phyloP scores from a whole-genome alignment of 92 coral and sea anemone species.

The Palythoa grandiflora region DNA sequence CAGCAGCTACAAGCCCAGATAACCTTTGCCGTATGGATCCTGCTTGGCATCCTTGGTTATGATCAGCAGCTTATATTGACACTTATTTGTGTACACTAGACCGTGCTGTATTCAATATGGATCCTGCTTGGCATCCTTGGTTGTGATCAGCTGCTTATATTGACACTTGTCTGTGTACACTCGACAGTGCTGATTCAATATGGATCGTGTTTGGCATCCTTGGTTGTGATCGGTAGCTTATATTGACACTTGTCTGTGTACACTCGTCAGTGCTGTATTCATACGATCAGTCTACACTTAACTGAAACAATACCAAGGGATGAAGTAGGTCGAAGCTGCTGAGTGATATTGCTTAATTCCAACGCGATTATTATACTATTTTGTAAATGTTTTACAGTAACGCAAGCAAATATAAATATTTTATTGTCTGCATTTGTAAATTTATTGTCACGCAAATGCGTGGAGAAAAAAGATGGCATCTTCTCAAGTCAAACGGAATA shows the following conservation, averaged over 20 bases:
- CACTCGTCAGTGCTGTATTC: too few species aligned
- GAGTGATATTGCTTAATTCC: neutral
- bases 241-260: neutral
- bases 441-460: neutral
- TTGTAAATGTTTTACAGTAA: neutral
- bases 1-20: too few species aligned
- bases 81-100: too few species aligned
- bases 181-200: too few species aligned
- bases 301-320: too few species aligned
- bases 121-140: too few species aligned
- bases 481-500: neutral
- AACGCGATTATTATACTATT: neutral
- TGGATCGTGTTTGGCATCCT: slow-evolving; percentile 82
- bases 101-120: too few species aligned
- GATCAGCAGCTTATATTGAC: neutral
- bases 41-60: neutral
- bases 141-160: too few species aligned
- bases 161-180: too few species aligned
- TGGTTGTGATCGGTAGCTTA: slow-evolving; percentile 72
- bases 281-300: too few species aligned
- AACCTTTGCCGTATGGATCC: slow-evolving; percentile 99
- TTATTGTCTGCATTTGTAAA: neutral
- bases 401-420: neutral
- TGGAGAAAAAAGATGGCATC: neutral
- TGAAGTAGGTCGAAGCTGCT: neutral